Conservation (phyloP, 1,140 invertebrate species). For the Diuraphis noxia region DNA sequence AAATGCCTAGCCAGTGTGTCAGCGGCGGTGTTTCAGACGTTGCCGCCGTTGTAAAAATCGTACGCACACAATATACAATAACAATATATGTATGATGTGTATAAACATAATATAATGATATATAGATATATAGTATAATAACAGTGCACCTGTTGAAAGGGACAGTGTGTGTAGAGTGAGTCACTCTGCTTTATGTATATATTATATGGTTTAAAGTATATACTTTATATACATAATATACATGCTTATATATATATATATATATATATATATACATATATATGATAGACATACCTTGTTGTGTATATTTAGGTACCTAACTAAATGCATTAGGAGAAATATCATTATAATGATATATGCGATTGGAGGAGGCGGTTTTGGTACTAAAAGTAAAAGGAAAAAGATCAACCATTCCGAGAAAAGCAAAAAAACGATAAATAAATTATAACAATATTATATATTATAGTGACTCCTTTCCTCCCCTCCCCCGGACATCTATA, state of each 20-base stretch:
- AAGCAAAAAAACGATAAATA: not conserved
- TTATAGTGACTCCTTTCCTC: not conserved
- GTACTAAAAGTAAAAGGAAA: not conserved
- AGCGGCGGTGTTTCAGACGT: slow-evolving; percentile 18
- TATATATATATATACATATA: no score
- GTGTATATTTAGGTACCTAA: not conserved
- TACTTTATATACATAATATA: not conserved
- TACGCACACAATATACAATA: not conserved
- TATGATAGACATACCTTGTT: no score
- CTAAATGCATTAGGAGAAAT: not conserved
- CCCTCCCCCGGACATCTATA: not conserved
- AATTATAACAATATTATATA: not conserved
- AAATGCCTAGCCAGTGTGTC: slow-evolving; percentile 45
- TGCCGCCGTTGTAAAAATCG: not conserved
- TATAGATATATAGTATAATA: not conserved
- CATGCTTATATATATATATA: no score
- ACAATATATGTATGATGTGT: no score
- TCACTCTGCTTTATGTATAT: not conserved
- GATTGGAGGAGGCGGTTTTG: not conserved
- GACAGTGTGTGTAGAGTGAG: not conserved
- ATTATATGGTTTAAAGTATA: not conserved
- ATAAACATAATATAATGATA: no score
- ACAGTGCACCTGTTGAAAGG: slow-evolving; percentile 14
- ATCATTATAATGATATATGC: not conserved
- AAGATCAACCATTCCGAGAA: not conserved